Evolutionary conservation across 2,888 invertebrate genomes (phyloP), one percentile per base, ranked within the genome.

Genomic region (Hyppa rectilinea): DNA sequence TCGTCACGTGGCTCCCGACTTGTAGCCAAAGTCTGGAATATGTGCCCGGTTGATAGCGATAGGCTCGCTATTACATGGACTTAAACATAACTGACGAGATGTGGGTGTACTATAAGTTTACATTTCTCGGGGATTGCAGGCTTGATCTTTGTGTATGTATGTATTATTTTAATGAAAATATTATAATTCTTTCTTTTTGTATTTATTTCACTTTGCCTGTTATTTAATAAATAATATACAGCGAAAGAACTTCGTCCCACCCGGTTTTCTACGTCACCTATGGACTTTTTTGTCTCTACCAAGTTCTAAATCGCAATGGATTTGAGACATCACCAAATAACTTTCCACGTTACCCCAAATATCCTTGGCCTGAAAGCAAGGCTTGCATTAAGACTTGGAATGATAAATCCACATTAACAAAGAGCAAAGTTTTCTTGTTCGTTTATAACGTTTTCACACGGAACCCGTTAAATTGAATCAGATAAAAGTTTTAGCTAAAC

Each of bases 371-470:
- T 60, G 45, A 56, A 78, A 64, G 29, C 52, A 29, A 26, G n/a
- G 47, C 64, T 61, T 47, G 31, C 81, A 81, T 68, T 73, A 68
- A 58, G 67, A 61, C 64, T 47, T 61, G 14, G 49, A 43, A 43
- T 72, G 66, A 80, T 80, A 75, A 82, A 71, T 83, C 71, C 59
- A 83, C 62, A 83, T 73, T 62, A 66, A 56, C 78, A 65, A 77
- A 83, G 52, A 66, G 65, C 56, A 66, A 82, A 84, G 63, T 78
- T 82, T 84, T 53, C 71, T 52, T 38, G 47, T 78, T 52, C 74
- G 43, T 66, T 73, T 81, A 81, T 77, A 77, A 84, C 61, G n/a
- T 64, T 84, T 71, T 75, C 71, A 82, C 84, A 71, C 75, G 75
- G 60, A 82, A 69, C 61, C 68, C 53, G 69, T 69, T 66, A 69